Evolutionary conservation across 2,888 invertebrate species (phyloP), one percentile per base, ranked within the genome.

Genomic region (Sclerodermus sp.): DNA sequence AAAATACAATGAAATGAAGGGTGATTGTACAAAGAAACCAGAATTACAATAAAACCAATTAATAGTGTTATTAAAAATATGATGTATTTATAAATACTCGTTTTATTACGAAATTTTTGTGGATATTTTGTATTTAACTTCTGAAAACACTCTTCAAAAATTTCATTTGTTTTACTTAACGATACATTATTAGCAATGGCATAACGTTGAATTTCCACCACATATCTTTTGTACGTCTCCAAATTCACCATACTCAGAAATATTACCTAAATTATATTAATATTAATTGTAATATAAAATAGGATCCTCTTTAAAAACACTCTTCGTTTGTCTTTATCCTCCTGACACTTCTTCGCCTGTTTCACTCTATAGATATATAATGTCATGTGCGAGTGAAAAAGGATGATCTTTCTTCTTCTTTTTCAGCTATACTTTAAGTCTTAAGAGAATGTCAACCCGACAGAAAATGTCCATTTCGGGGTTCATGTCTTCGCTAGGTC

Each of bases 1-100:
- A 89, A 78, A 60, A 85, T 82, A 72, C 84, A 86, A 55, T 87
- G 85, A 10, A 88, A 83, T 16, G 84, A 81, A 68, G 85, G 86
- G 68, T 84, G 85, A 65, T 86, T 82, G 61, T 82, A 80, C 42
- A 82, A 65, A 53, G 81, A 57, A 58, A 81, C 62, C 67, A 80
- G 79, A 46, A 82, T 71, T 43, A 78, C 58, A 47, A 82, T 63
- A 29, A 80, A 69, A 17, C 70, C 42, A 76, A 70, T 45, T 65
- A 68, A 43, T 69, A 57, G 17, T 68, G 61, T 45, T 64, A 66
- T 37, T 73, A 41, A 29, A 63, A 62, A 68, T 1, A 60, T 29
- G 1, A 60, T 34, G 23, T 23, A 23, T 16, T 48, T 51, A 34
- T 49, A 36, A 4, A 55, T 18, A 41, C 42, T 23, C 3, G 3